Evolutionary conservation across 64 coral and sea anemone species (phyloP).

Genomic region (Dendronephthya gigantea): DNA sequence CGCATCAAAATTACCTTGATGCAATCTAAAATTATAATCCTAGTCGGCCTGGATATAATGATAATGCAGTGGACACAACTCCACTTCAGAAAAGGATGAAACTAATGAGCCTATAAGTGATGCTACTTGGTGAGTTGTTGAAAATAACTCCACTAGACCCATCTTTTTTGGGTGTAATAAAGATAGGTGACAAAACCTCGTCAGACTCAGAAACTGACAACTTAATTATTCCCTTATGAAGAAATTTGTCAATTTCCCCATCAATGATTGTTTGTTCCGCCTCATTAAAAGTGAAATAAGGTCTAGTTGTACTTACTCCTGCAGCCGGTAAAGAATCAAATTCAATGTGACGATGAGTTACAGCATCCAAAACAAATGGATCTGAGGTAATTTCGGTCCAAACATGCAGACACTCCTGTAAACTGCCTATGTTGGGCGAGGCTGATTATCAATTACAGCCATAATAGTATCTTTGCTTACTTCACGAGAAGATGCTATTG

Average conservation of each 20-base stretch:
- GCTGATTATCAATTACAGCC: neutral
- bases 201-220: constrained; percentile 7
- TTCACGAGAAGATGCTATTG: neutral
- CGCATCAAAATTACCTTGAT: constrained; percentile 27
- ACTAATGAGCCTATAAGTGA: constrained; percentile 7
- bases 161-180: constrained; percentile 49
- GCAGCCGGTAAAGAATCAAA: constrained; percentile 27
- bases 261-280: constrained; percentile 36
- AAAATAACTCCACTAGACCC: constrained; percentile 41
- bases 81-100: constrained; percentile 26
- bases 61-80: constrained; percentile 26
- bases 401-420: neutral
- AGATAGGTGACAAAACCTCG: constrained; percentile 45
- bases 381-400: constrained; percentile 50
- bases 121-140: constrained; percentile 41
- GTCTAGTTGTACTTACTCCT: constrained; percentile 7
- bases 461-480: neutral
- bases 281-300: constrained; percentile 20
- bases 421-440: neutral
- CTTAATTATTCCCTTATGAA: constrained; percentile 39
- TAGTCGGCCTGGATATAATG: constrained; percentile 3
- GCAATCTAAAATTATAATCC: constrained; percentile 1
- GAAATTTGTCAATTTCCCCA: constrained; percentile 40
- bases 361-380: constrained; percentile 51
- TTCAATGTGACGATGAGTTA: constrained; percentile 39